Base-by-base conservation (phyloP, 2,888 invertebrate genomes). In the Drosophila cognata region DNA sequence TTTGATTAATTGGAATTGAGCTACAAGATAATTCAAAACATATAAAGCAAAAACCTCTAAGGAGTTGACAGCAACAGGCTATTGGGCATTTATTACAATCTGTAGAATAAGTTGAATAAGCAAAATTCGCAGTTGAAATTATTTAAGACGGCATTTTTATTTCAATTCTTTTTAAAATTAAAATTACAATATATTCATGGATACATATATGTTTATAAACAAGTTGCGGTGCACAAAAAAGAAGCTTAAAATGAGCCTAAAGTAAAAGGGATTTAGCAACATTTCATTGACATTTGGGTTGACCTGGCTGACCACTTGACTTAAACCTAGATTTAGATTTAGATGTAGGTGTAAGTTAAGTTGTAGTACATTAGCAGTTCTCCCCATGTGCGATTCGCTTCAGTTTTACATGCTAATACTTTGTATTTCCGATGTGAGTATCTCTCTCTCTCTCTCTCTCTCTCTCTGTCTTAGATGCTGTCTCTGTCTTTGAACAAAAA, bases 131-230 rank as follows among this genome's bases (percentile, higher is more conserved):
- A 10, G 18, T 53, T 69, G 25, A 57, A 66, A 41, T 67, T 52
- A 65, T 83, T 74, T 57, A 76, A 88, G 84, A 84, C 89, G 84
- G 90, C 89, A 88, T 88, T 90, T 82, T 82, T 90, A 88, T 90
- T 84, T 83, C 52, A 61, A 67, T 79, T 70, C 25, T 58, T 55
- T 8, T 71, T 69, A 63, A 90, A 84, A 58, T 43, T 77, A 88
- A 79, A 61, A 67, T 82, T 82, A 79, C 83, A 82, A 41, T 72
- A 63, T 69, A 53, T 73, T 63, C 66, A 60, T 63, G 43, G 38
- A 43, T 48, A 41, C 52, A 13, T 85, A 50, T 55, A 43, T 68
- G 38, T 66, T 66, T 73, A 72, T 64, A 65, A 88, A 74, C 90
- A 86, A 69, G 60, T 74, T 74, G 89, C 87, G 71, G 90, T 84